A percentile compares a stretch with the other conserved stretches of the same genome.
Conservation (phyloP, 2,113 vertebrate species). For the Atractosteus spatula region DNA sequence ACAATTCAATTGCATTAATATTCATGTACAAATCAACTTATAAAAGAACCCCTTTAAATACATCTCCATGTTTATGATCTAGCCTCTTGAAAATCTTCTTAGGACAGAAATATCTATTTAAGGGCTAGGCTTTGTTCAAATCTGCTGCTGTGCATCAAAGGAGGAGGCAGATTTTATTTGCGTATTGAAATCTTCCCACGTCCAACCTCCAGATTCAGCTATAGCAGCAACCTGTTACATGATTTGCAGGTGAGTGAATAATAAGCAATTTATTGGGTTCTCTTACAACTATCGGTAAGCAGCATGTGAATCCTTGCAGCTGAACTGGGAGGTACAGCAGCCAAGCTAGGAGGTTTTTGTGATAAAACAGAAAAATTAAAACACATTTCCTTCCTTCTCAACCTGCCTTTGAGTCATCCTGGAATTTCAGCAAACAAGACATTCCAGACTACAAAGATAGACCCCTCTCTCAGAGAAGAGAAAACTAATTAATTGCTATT, state of each 20-base stretch:
- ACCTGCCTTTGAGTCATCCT: conserved; percentile 6
- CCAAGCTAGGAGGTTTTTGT: not conserved
- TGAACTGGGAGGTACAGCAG: not conserved
- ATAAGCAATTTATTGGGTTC: conserved; percentile 17
- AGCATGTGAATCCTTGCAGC: conserved; percentile 8
- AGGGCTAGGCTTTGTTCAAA: too few relatives aligned
- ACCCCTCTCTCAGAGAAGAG: not conserved
- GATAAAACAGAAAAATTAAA: not conserved
- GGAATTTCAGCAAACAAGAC: not conserved
- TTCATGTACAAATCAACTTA: too few relatives aligned
- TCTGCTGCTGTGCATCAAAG: too few relatives aligned
- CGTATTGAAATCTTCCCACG: too few relatives aligned
- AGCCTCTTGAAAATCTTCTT: too few relatives aligned
- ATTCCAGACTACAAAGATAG: not conserved
- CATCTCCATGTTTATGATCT: too few relatives aligned
- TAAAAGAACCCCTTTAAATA: too few relatives aligned
- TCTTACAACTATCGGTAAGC: conserved; percentile 14
- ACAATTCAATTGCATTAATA: not conserved
- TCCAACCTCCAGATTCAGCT: not conserved
- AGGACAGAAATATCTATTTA: too few relatives aligned
- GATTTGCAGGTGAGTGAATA: conserved; percentile 8
- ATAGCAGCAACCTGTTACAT: conserved; percentile 1
- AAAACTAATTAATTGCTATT: not conserved
- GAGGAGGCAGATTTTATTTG: too few relatives aligned
- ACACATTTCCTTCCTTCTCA: conserved; percentile 5